Base-by-base conservation (phyloP, 2,888 invertebrate species). In the Melitaea athalia region DNA sequence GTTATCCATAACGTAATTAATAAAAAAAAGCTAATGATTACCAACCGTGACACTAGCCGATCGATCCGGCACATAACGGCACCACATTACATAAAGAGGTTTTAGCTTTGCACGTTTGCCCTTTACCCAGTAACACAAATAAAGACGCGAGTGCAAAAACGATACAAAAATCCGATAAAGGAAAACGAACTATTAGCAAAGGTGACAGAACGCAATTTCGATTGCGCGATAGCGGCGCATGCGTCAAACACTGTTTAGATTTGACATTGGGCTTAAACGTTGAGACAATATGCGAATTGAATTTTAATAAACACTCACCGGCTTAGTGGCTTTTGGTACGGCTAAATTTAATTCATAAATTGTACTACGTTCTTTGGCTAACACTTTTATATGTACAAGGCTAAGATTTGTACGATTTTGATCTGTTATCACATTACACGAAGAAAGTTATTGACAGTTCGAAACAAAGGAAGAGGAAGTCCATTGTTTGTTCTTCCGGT, bases 121-220 rank as follows among this genome's bases (percentile, higher is more conserved):
- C 89, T 91, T 91, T 91, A 91, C 91, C 91, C 76, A 91, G 84
- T 89, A 83, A 90, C 90, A 91, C 83, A 82, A 84, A 89, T 89
- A 84, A 74, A 72, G 76, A 75, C 78, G 78, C 77, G 79, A 79
- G 79, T 78, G 81, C 82, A 82, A 83, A 85, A 80, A 79, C 79
- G 76, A 80, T 77, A 79, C 77, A 76, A 74, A 67, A 65, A 57
- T 70, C 60, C 33, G 31, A 7, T 33, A 33, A 55, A 4, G 72
- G 52, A 85, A 80, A 79, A 70, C 63, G 69, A 70, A 74, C 80
- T 75, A 75, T 80, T 60, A 63, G 3, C n/a, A 10, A 7, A 64
- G 17, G 31, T 33, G 62, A 75, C 79, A 83, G 78, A 80, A 79
- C 67, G 67, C 72, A 79, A 78, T 76, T 79, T 82, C 50, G 70